Conservation (phyloP, 1,140 invertebrate genomes). For the Drosophila virilis region DNA sequence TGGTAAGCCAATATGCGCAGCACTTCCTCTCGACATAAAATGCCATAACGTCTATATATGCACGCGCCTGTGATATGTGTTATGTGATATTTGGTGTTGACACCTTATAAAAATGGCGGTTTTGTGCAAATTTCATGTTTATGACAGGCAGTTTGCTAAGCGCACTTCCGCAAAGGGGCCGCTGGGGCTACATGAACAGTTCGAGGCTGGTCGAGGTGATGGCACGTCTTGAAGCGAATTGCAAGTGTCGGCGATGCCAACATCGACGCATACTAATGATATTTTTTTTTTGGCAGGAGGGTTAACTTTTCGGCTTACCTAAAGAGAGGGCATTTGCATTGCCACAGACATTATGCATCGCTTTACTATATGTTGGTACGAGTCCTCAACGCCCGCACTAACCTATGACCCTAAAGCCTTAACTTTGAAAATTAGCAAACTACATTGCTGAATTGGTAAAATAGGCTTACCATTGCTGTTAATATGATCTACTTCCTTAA, state of each 20-base stretch:
- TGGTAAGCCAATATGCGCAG: slow-evolving; percentile 72
- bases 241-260: slow-evolving; percentile 39
- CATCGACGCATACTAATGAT: slow-evolving; percentile 78
- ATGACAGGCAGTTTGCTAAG: slow-evolving; percentile 66
- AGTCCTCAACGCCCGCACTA: too few species aligned
- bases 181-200: not conserved
- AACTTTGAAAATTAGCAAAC: too few species aligned
- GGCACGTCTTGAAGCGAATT: slow-evolving; percentile 30
- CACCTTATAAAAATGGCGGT: slow-evolving; percentile 81
- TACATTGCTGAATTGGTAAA: too few species aligned
- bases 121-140: slow-evolving; percentile 83
- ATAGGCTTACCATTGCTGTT: not conserved
- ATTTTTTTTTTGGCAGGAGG: slow-evolving; percentile 46
- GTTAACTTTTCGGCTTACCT: not conserved
- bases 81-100: slow-evolving; percentile 71
- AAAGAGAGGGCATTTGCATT: slow-evolving; percentile 9
- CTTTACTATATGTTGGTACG: not conserved
- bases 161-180: slow-evolving; percentile 19
- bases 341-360: not conserved
- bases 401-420: too few species aligned
- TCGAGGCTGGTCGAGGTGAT: not conserved
- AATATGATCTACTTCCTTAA: not conserved
- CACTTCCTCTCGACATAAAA: slow-evolving; percentile 59
- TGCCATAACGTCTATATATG: slow-evolving; percentile 57
- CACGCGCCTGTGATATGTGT: slow-evolving; percentile 40